Conservation (phyloP, 2,888 invertebrate species). For the Eupithecia inturbata region DNA sequence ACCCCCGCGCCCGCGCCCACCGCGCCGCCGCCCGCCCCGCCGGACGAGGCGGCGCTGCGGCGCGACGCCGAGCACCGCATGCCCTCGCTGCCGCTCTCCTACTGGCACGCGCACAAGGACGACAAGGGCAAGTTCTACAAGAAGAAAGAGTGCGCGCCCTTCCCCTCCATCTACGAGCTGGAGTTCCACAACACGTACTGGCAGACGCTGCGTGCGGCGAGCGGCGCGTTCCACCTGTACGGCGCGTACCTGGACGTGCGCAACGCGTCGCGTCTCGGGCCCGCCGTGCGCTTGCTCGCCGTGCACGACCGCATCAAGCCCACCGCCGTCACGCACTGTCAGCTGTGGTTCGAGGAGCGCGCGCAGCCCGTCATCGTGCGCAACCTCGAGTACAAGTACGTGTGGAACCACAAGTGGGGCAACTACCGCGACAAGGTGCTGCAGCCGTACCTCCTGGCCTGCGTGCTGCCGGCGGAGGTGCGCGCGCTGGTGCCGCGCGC, state of each 20-base stretch:
- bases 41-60: conserved; percentile 88
- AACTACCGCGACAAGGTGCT: conserved; percentile 96
- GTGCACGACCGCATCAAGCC: conserved; percentile 97
- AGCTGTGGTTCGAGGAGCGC: conserved; percentile 94
- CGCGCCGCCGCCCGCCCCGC: conserved; percentile 81
- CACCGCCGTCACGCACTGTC: conserved; percentile 91
- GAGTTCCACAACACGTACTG: conserved; percentile 97
- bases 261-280: conserved; percentile 90
- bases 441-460: conserved; percentile 95
- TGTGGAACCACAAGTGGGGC: conserved; percentile 97
- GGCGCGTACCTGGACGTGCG: conserved; percentile 95
- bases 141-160: conserved; percentile 91
- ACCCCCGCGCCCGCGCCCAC: conserved; percentile 85
- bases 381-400: conserved; percentile 95
- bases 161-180: conserved; percentile 94
- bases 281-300: conserved; percentile 92
- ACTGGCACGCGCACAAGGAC: conserved; percentile 93
- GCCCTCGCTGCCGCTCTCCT: conserved; percentile 93
- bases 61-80: conserved; percentile 91
- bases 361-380: conserved; percentile 92
- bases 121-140: conserved; percentile 87
- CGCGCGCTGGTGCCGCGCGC: conserved; percentile 89
- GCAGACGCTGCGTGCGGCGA: conserved; percentile 92
- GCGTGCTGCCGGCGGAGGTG: conserved; percentile 91
- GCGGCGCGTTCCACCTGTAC: conserved; percentile 95